Conservation (phyloP, 2,113 vertebrate genomes). For the Megalops atlanticus region DNA sequence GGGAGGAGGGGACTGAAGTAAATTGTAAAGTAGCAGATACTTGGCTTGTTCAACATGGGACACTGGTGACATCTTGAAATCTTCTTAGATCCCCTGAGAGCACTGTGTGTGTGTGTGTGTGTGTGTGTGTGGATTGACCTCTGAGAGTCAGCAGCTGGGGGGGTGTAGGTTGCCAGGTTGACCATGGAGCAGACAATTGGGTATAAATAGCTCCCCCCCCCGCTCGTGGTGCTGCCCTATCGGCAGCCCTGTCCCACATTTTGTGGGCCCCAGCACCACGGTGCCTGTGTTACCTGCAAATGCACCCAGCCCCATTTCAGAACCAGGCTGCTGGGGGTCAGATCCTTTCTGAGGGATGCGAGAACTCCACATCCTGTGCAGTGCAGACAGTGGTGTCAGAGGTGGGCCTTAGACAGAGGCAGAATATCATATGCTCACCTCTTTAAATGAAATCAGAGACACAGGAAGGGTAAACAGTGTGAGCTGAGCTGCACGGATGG, state of each 20-base stretch:
- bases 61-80: background rate
- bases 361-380: background rate
- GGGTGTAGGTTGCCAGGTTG: conserved; percentile 39
- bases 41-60: background rate
- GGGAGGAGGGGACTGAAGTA: background rate
- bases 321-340: background rate
- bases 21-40: background rate
- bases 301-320: too few species aligned
- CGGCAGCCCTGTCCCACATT: too few species aligned
- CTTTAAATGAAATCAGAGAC: too few species aligned
- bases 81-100: background rate
- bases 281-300: background rate
- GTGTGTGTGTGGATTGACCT: background rate
- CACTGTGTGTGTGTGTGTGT: too few species aligned
- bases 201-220: conserved; percentile 58
- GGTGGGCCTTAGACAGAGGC: too few species aligned
- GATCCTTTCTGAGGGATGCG: background rate
- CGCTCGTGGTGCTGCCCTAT: too few species aligned
- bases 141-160: conserved; percentile 31
- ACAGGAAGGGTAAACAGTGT: too few species aligned
- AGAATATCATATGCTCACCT: too few species aligned
- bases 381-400: background rate
- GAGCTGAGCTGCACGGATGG: background rate
- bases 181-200: conserved; percentile 55
- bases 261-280: too few species aligned